These are phyloP conservation scores for Tragelaphus imberbis DNA, from an alignment of 2,113 vertebrate species.

Conservation along the genomic window DNA sequence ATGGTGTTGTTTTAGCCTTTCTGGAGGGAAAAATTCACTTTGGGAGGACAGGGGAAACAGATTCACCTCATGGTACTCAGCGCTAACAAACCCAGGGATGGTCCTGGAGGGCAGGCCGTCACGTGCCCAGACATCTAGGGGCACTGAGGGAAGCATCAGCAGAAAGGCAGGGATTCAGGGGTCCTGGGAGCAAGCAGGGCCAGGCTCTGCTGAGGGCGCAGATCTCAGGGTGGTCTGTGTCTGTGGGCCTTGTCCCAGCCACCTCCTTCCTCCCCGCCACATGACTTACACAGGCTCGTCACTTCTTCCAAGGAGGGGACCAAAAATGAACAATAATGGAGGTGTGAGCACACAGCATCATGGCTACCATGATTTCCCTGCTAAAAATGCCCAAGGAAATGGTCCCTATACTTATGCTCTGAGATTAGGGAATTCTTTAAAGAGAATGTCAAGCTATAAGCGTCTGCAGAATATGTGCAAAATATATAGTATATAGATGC, in stretches of 20 bases:
- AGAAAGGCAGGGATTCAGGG: background rate
- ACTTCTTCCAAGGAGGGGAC: background rate
- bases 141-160: background rate
- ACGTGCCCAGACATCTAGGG: background rate
- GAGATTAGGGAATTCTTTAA: background rate
- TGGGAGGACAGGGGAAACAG: background rate
- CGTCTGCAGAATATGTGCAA: background rate
- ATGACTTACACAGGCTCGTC: background rate
- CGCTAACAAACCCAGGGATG: background rate
- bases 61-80: background rate
- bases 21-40: background rate
- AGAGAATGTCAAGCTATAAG: background rate
- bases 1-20: constrained; percentile 59
- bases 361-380: background rate
- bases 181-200: background rate
- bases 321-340: background rate
- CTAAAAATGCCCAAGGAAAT: background rate
- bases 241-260: accelerated
- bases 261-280: background rate
- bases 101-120: background rate
- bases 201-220: background rate
- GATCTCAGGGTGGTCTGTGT: background rate
- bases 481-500: background rate
- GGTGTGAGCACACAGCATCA: background rate
- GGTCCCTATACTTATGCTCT: background rate